Evolutionary conservation across 2,113 vertebrate species (phyloP).

Genomic region (Sturnus vulgaris): DNA sequence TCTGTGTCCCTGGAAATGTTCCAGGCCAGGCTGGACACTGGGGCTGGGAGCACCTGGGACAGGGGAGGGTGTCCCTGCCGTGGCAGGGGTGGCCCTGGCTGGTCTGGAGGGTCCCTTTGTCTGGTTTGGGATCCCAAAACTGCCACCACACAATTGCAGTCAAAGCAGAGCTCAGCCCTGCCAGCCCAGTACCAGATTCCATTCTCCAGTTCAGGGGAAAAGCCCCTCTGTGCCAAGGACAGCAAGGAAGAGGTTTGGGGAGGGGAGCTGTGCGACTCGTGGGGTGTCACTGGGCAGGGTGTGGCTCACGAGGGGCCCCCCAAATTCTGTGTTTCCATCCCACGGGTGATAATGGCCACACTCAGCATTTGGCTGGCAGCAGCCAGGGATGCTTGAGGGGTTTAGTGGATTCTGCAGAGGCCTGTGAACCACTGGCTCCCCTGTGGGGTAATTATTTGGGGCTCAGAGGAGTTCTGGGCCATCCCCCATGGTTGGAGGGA

Average conservation of each 20-base stretch:
- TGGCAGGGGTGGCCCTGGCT: background rate
- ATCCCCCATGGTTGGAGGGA: background rate
- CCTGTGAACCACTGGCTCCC: background rate
- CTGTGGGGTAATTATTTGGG: background rate
- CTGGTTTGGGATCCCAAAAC: background rate
- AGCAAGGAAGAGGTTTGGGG: background rate
- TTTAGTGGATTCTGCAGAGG: background rate
- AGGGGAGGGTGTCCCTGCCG: background rate
- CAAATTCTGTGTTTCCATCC: background rate
- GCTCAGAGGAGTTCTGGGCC: background rate
- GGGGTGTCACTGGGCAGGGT: background rate
- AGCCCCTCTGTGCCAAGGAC: background rate
- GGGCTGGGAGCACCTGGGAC: accelerated
- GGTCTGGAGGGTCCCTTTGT: background rate
- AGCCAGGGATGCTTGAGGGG: background rate
- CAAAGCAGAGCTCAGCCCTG: background rate
- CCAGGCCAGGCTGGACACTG: accelerated
- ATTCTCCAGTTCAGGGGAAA: background rate
- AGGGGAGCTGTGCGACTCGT: background rate
- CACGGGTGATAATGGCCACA: accelerated
- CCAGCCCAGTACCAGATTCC: background rate
- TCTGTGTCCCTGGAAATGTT: background rate
- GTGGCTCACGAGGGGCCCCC: background rate
- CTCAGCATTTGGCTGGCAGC: background rate
- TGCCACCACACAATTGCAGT: background rate